These are phyloP conservation scores for Uloborus diversus DNA, from an alignment of 1,140 invertebrate species.

Conservation along the genomic window DNA sequence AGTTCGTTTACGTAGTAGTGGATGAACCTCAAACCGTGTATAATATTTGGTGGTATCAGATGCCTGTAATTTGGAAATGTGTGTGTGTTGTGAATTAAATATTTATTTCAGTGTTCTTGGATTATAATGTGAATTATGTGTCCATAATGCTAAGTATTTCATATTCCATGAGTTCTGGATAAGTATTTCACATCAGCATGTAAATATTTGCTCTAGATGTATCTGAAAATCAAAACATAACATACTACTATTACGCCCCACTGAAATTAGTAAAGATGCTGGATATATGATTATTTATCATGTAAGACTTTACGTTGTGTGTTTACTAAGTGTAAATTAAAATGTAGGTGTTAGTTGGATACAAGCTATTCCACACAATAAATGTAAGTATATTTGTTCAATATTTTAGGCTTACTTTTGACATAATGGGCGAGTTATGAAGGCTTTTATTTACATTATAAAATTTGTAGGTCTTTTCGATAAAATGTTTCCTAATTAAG, in stretches of 20 bases:
- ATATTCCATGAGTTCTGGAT: no score
- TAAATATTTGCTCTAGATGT: no score
- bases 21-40: no score
- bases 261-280: neutral
- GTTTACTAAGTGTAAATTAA: conserved; percentile 9
- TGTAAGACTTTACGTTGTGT: neutral
- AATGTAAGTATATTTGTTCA: conserved; percentile 43
- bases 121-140: no score
- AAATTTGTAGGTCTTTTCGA: neutral
- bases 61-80: no score
- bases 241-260: neutral
- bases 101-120: no score
- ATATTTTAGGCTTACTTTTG: conserved; percentile 48
- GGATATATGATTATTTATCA: neutral
- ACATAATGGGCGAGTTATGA: conserved; percentile 21
- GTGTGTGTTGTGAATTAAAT: no score
- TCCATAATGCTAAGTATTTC: no score
- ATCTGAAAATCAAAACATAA: neutral
- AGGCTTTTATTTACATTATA: conserved; percentile 21
- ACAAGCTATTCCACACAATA: conserved; percentile 40
- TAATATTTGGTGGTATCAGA: no score
- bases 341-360: conserved; percentile 40
- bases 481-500: neutral
- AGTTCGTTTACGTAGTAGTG: no score
- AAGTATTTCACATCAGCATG: no score